A percentile compares a stretch with the other conserved stretches of the same genome.
These are phyloP conservation scores for Xiphydria camelus DNA, from an alignment of 2,888 invertebrate genomes.

Conservation along the genomic window DNA sequence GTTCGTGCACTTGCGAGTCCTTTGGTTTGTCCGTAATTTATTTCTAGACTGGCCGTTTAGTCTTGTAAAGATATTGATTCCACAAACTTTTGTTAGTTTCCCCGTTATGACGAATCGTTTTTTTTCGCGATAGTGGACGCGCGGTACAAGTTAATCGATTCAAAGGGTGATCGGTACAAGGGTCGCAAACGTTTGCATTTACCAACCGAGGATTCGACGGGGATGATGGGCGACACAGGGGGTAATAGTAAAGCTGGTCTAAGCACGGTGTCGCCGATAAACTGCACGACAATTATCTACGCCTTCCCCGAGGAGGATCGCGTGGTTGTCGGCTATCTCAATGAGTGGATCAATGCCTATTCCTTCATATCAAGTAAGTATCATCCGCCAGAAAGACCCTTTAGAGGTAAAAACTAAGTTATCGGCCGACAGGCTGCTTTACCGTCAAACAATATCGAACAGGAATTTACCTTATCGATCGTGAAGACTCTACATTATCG, in stretches of 20 bases:
- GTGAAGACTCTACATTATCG: too few species aligned
- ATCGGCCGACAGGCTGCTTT: slow-evolving; percentile 4
- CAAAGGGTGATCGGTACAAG: slow-evolving; percentile 40
- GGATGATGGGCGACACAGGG: slow-evolving; percentile 40
- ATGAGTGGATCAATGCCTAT: slow-evolving; percentile 73
- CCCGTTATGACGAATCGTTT: slow-evolving; percentile 5
- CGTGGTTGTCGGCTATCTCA: slow-evolving; percentile 67
- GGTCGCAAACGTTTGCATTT: slow-evolving; percentile 37
- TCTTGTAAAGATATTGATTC: too few species aligned
- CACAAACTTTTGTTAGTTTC: neutral
- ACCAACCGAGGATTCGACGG: slow-evolving; percentile 35
- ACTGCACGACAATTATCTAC: slow-evolving; percentile 61
- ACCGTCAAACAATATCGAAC: too few species aligned
- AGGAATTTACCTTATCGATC: too few species aligned
- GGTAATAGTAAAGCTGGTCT: slow-evolving; percentile 34
- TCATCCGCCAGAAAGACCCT: neutral
- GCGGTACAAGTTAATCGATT: slow-evolving; percentile 46
- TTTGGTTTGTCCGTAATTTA: too few species aligned
- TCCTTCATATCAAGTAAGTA: slow-evolving; percentile 72
- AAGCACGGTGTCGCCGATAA: slow-evolving; percentile 42
- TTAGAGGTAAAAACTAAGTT: neutral
- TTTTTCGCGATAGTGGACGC: slow-evolving; percentile 36
- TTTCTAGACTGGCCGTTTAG: too few species aligned
- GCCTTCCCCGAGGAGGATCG: slow-evolving; percentile 57
- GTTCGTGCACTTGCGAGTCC: too few species aligned